phyloP scores from a whole-genome alignment of 2,888 invertebrate species.

The Hymenopus coronatus region DNA sequence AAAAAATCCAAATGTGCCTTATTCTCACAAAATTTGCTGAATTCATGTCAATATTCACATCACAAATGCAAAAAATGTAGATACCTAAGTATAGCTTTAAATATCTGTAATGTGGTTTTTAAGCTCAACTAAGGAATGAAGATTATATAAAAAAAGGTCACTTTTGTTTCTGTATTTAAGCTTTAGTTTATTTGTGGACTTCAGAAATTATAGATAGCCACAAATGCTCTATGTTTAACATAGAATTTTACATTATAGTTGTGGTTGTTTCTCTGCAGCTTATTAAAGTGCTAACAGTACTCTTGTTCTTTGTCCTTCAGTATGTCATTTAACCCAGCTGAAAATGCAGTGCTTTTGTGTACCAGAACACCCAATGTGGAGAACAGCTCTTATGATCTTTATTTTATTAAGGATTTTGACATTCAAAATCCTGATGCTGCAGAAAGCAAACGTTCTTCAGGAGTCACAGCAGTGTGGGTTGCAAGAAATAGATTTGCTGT shows the following conservation, averaged over 20 bases:
- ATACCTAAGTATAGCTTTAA: too few relatives aligned
- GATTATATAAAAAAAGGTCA: too few relatives aligned
- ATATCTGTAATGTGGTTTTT: too few relatives aligned
- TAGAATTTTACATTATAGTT: neutral
- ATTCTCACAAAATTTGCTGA: too few relatives aligned
- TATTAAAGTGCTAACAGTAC: neutral
- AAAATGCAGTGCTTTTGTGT: constrained; percentile 89
- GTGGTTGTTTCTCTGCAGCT: neutral
- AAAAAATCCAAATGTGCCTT: too few relatives aligned
- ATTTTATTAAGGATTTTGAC: constrained; percentile 68
- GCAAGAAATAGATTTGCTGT: constrained; percentile 97
- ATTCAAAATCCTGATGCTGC: constrained; percentile 53
- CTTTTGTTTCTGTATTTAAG: too few relatives aligned
- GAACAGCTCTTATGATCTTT: constrained; percentile 91
- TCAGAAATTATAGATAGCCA: too few relatives aligned
- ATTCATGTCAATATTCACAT: too few relatives aligned
- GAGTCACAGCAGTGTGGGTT: constrained; percentile 92
- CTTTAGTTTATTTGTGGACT: too few relatives aligned
- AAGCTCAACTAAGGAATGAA: too few relatives aligned
- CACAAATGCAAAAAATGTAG: too few relatives aligned
- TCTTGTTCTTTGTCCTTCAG: constrained; percentile 51
- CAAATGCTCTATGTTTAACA: neutral
- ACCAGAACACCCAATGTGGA: constrained; percentile 79
- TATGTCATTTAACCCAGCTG: constrained; percentile 96
- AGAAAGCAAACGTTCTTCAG: constrained; percentile 81